Percentiles rank a stretch among this genome's conserved stretches.
Conservation (phyloP, 2,797 vertebrate species). For the Anas georgica region DNA sequence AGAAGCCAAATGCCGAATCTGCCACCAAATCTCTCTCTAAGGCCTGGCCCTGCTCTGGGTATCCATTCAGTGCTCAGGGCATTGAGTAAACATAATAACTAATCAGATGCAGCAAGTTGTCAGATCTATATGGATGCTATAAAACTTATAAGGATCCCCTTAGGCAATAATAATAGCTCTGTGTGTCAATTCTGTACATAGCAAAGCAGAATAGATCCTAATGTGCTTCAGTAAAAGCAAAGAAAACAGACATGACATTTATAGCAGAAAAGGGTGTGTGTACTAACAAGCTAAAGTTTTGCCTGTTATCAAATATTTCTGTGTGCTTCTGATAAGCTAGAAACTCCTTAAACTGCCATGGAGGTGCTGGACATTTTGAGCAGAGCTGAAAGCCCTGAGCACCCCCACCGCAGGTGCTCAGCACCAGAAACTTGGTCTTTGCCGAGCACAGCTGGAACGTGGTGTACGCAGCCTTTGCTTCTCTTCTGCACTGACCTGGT, state of each 20-base stretch:
- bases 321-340: not conserved
- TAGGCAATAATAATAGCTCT: slow-evolving; percentile 55
- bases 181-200: slow-evolving; percentile 42
- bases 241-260: not conserved
- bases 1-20: slow-evolving; percentile 3
- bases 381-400: not conserved
- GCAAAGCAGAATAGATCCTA: slow-evolving; percentile 41
- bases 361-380: not conserved
- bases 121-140: slow-evolving; percentile 52
- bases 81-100: slow-evolving; percentile 7
- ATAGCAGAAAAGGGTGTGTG: not conserved
- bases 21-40: not conserved
- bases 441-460: accelerated
- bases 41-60: not conserved
- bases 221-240: not conserved
- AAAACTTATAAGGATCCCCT: slow-evolving; percentile 63
- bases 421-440: not conserved
- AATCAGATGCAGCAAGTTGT: slow-evolving; percentile 58
- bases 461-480: not conserved
- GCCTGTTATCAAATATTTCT: not conserved
- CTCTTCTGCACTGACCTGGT: no score
- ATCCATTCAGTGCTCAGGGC: not conserved
- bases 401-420: accelerated
- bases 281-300: not conserved
- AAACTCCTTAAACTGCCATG: not conserved